A percentile compares a stretch with the other conserved stretches of the same genome.
Conservation (phyloP, 2,113 vertebrate genomes). For the Microcebus murinus region DNA sequence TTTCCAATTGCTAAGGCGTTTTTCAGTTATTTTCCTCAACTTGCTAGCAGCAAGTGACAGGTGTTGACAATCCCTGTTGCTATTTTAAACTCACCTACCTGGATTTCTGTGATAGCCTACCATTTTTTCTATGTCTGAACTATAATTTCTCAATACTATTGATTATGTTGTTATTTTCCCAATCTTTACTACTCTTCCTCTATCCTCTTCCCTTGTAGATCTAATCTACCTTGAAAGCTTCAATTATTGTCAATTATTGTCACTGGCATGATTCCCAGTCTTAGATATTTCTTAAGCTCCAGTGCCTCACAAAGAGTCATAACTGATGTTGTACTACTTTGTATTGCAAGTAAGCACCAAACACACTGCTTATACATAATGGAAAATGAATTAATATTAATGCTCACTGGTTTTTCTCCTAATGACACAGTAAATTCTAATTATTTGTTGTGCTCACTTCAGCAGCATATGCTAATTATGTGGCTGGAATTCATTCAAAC, state of each 20-base stretch:
- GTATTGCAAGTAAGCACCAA: neutral
- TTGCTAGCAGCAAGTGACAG: neutral
- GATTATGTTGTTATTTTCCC: neutral
- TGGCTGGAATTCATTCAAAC: neutral
- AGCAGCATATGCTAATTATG: no score
- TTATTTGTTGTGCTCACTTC: neutral
- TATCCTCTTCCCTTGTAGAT: neutral
- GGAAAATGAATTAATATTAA: conserved; percentile 1
- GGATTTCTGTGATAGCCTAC: neutral
- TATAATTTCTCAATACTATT: neutral
- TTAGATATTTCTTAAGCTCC: neutral
- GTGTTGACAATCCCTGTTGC: neutral
- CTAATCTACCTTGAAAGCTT: neutral
- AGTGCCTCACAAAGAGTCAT: neutral
- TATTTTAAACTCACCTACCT: neutral
- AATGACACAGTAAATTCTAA: neutral
- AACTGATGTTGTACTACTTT: neutral
- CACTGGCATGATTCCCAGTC: neutral
- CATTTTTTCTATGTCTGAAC: neutral
- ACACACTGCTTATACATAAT: neutral
- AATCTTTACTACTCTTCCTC: neutral
- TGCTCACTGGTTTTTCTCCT: neutral
- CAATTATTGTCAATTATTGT: neutral
- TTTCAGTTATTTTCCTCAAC: conserved; percentile 6
- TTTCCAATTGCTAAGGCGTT: neutral